phyloP scores from a whole-genome alignment of 2,888 invertebrate genomes.

The Lordiphosa fenestrarum region DNA sequence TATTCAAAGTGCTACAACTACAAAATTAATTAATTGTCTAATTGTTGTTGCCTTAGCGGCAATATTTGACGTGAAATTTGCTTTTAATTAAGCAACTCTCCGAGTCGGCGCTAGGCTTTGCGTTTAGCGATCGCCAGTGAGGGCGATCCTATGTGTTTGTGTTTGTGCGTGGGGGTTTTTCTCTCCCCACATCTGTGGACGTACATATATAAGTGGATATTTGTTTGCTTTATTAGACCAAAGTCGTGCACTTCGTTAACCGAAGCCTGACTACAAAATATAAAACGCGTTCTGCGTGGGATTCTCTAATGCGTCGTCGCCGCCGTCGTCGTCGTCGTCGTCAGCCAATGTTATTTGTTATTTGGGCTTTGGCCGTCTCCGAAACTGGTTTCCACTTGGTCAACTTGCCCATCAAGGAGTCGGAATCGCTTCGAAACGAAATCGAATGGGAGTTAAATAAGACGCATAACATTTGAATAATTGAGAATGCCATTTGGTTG shows the following conservation, averaged over 20 bases:
- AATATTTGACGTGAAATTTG: constrained; percentile 65
- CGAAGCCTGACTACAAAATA: constrained; percentile 46
- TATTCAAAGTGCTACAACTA: constrained; percentile 38
- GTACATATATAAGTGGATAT: constrained; percentile 13
- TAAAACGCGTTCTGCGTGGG: constrained; percentile 63
- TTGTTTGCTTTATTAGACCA: constrained; percentile 61
- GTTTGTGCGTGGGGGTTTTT: constrained; percentile 67
- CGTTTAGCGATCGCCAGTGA: constrained; percentile 6
- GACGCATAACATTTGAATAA: constrained; percentile 57
- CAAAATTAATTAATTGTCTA: constrained; percentile 68
- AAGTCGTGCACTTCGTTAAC: constrained; percentile 71
- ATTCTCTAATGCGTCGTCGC: constrained; percentile 57
- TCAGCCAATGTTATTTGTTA: constrained; percentile 28
- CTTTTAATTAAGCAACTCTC: constrained; percentile 69
- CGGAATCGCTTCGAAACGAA: constrained; percentile 42
- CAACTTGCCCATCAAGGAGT: constrained; percentile 69
- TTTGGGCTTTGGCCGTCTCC: constrained; percentile 41
- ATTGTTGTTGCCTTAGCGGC: constrained; percentile 57
- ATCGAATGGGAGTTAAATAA: constrained; percentile 54
- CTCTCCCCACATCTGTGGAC: constrained; percentile 28
- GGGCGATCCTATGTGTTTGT: constrained; percentile 14
- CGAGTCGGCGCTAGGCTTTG: constrained; percentile 27
- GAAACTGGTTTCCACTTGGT: constrained; percentile 63
- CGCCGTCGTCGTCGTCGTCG: constrained; percentile 18
- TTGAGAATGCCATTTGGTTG: constrained; percentile 34